Base-by-base conservation (phyloP, 2,888 invertebrate species). In the Papilio protenor region DNA sequence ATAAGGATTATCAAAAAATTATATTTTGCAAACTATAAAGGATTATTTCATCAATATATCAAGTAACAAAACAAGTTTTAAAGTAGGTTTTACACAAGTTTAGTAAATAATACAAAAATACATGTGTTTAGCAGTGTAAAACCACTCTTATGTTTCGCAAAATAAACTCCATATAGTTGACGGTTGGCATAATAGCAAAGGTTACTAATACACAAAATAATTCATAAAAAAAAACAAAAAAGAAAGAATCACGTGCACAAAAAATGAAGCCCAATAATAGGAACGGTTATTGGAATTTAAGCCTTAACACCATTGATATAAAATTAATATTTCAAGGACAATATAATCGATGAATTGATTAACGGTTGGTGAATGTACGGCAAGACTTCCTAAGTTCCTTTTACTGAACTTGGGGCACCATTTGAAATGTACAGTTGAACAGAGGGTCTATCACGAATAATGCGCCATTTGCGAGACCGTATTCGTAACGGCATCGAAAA, bases 341-440 rank as follows among this genome's bases (percentile, higher is more conserved):
- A n/a, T 45, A 21, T 45, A 45, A 69, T 69, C 45, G 45, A 69
- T 12, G 21, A 69, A 66, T 66, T 66, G 66, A 66, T 66, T 66
- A 66, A 66, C 66, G 66, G 45, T 66, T 66, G 45, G 45, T 66
- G 66, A 66, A 69, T 69, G 66, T 45, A 69, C 66, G n/a, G 40
- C 40, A 12, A 40, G 66, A n/a, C 66, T 66, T 66, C 66, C 66
- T 66, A 66, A 66, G 40, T 66, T 66, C 40, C 66, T 66, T 66
- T 40, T 40, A 66, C 66, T 66, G 18, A 66, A 66, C 66, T 66
- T 45, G n/a, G 40, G 11, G n/a, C n/a, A n/a, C n/a, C 66, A 66
- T n/a, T 66, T 3, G n/a, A 40, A 66, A 66, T 40, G 40, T 66
- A 66, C 66, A 66, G 66, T 66, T n/a, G 40, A 3, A 45, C 1